phyloP scores from a whole-genome alignment of 2,113 vertebrate genomes.

The Zosterops japonicus region DNA sequence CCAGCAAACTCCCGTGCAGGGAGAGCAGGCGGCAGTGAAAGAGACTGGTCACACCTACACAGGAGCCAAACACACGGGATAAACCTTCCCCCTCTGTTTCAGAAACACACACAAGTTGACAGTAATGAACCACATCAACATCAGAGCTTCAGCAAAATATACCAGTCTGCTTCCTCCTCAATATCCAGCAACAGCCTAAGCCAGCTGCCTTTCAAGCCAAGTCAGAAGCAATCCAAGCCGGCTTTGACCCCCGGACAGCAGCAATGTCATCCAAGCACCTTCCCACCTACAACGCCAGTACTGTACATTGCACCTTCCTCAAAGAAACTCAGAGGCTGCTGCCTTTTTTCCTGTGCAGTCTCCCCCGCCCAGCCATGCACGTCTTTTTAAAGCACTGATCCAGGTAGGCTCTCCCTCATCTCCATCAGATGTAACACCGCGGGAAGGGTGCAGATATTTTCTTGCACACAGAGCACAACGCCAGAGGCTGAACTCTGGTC shows the following conservation, averaged over 20 bases:
- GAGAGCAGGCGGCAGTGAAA: not conserved
- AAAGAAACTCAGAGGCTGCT: not conserved
- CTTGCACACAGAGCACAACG: not conserved
- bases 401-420: not conserved
- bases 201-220: not conserved
- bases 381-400: not conserved
- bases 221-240: not conserved
- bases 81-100: not conserved
- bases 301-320: not conserved
- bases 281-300: not conserved
- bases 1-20: not conserved
- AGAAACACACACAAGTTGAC: not conserved
- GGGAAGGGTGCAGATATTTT: not conserved
- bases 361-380: not conserved
- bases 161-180: not conserved
- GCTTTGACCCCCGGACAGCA: not conserved
- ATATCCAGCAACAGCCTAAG: not conserved
- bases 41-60: not conserved
- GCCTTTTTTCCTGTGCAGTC: not conserved
- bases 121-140: not conserved
- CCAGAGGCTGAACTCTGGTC: conserved; percentile 23
- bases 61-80: not conserved
- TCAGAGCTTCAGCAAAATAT: not conserved
- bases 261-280: conserved; percentile 30
- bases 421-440: not conserved